Evolutionary conservation across 1,140 invertebrate species (phyloP).

Genomic region (Ceratina calcarata): DNA sequence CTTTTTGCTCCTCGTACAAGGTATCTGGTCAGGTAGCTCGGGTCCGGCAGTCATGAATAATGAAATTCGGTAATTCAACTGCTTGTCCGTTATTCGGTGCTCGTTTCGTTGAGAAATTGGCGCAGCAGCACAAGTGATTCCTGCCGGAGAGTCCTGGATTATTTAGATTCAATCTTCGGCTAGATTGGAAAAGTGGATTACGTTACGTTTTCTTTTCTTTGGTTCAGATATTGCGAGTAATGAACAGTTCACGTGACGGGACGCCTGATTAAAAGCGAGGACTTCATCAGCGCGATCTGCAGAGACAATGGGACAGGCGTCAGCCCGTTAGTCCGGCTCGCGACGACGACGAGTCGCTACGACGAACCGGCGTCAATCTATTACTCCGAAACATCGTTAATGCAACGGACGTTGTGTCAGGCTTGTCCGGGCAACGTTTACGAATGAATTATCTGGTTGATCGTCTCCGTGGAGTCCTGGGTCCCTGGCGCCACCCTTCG

Average conservation of each 20-base stretch:
- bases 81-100: not conserved
- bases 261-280: constrained; percentile 12
- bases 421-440: constrained; percentile 1
- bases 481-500: constrained; percentile 61
- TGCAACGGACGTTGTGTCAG: constrained; percentile 7
- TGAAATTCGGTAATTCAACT: constrained; percentile 30
- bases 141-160: not conserved
- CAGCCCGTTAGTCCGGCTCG: not conserved
- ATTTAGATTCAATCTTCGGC: constrained; percentile 2
- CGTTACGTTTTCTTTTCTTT: too few species aligned
- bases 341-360: too few species aligned
- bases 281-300: not conserved
- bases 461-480: not conserved
- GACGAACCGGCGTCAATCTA: constrained; percentile 6
- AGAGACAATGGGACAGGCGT: constrained; percentile 11
- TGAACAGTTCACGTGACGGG: not conserved
- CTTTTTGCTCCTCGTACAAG: constrained; percentile 1
- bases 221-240: not conserved
- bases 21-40: constrained; percentile 19
- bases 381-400: constrained; percentile 1
- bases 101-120: constrained; percentile 12
- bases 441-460: constrained; percentile 17
- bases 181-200: too few species aligned
- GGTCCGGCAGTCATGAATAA: constrained; percentile 27
- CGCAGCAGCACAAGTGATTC: not conserved